Conservation (phyloP, 2,888 invertebrate genomes). For the Amiota minor region DNA sequence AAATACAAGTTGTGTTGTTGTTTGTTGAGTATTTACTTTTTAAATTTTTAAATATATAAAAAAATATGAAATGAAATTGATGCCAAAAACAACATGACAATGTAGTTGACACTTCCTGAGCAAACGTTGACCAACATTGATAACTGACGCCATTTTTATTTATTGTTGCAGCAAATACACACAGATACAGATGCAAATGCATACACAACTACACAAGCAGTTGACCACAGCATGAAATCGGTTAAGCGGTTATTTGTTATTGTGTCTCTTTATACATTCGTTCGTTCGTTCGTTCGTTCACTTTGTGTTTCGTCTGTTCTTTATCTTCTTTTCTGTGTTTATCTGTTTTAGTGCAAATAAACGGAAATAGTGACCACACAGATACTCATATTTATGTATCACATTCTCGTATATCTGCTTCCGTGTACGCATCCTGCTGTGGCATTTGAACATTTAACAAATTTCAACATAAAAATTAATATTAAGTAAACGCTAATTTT, state of each 20-base stretch:
- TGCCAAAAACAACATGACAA: slow-evolving; percentile 1
- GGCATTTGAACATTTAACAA: not conserved
- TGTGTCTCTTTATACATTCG: not conserved
- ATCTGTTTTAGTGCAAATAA: slow-evolving; percentile 38
- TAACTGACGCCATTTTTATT: slow-evolving; percentile 21
- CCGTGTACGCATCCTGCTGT: too few relatives aligned
- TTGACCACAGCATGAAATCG: slow-evolving; percentile 45
- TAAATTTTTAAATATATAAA: not conserved
- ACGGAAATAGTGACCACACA: slow-evolving; percentile 48
- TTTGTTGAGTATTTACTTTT: too few relatives aligned
- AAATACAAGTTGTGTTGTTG: too few relatives aligned
- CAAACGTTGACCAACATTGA: not conserved
- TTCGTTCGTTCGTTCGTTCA: not conserved
- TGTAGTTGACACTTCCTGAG: slow-evolving; percentile 10
- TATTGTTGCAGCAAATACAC: slow-evolving; percentile 18
- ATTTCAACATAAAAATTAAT: slow-evolving; percentile 14
- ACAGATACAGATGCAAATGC: not conserved
- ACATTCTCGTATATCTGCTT: not conserved
- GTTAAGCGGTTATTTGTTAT: slow-evolving; percentile 36
- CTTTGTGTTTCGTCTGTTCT: not conserved
- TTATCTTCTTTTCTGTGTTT: slow-evolving; percentile 1
- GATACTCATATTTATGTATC: not conserved
- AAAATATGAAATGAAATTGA: not conserved
- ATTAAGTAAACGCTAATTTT: slow-evolving; percentile 1
- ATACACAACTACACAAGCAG: slow-evolving; percentile 20